A percentile compares a stretch with the other conserved stretches of the same genome.
Conservation (phyloP, 2,888 invertebrate species). For the Pseudococcus viburni region DNA sequence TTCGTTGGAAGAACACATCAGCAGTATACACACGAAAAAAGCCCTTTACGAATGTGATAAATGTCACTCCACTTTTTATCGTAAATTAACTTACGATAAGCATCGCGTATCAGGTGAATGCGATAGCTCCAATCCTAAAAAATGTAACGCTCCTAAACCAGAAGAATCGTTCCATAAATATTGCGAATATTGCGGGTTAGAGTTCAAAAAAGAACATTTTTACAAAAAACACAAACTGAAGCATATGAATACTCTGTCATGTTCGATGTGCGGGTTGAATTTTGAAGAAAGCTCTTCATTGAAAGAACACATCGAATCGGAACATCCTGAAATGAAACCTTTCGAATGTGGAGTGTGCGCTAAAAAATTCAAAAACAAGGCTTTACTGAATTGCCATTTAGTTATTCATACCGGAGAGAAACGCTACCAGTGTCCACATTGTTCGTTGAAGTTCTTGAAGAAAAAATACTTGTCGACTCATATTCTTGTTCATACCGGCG, state of each 20-base stretch:
- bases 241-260: slow-evolving; percentile 26
- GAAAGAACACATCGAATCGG: slow-evolving; percentile 58
- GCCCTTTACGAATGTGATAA: slow-evolving; percentile 63
- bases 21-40: slow-evolving; percentile 63
- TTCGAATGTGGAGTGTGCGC: slow-evolving; percentile 61
- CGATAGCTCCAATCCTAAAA: slow-evolving; percentile 42
- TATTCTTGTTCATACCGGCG: slow-evolving; percentile 62
- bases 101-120: slow-evolving; percentile 49
- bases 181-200: slow-evolving; percentile 62
- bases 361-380: slow-evolving; percentile 62
- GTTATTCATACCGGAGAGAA: slow-evolving; percentile 62
- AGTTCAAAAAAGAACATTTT: slow-evolving; percentile 63
- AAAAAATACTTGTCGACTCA: slow-evolving; percentile 60
- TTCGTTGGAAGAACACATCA: slow-evolving; percentile 62
- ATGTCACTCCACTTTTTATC: slow-evolving; percentile 58
- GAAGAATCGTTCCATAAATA: slow-evolving; percentile 57
- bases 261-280: slow-evolving; percentile 48
- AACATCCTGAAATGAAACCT: slow-evolving; percentile 63
- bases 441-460: slow-evolving; percentile 60
- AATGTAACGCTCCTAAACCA: slow-evolving; percentile 13
- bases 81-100: slow-evolving; percentile 54
- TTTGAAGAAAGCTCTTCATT: slow-evolving; percentile 54
- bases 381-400: slow-evolving; percentile 57
- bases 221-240: slow-evolving; percentile 59
- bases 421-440: slow-evolving; percentile 57